Percentiles rank a stretch among this genome's conserved stretches.
Evolutionary conservation across 2,888 invertebrate genomes (phyloP).

Genomic region (Malthinus flaveolus): DNA sequence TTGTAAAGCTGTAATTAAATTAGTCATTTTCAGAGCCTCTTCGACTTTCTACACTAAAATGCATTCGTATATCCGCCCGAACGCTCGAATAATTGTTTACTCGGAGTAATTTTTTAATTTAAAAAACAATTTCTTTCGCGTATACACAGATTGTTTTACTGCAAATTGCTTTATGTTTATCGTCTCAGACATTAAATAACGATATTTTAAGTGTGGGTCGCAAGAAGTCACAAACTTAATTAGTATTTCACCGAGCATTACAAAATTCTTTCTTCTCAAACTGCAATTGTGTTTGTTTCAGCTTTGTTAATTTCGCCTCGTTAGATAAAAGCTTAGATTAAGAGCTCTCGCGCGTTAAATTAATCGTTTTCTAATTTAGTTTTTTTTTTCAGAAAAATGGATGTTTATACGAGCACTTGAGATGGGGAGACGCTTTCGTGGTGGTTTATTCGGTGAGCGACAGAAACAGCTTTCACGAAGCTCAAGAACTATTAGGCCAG

Average conservation of each 20-base stretch:
- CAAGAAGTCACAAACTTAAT: slow-evolving; percentile 14
- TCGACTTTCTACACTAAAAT: slow-evolving; percentile 1
- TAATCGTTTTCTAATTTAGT: slow-evolving; percentile 7
- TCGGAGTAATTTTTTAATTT: not conserved
- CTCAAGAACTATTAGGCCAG: slow-evolving; percentile 71
- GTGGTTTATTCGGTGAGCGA: slow-evolving; percentile 82
- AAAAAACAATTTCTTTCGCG: slow-evolving; percentile 4
- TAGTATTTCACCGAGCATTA: not conserved
- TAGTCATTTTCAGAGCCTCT: not conserved
- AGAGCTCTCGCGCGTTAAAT: too few species aligned
- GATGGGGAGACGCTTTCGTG: slow-evolving; percentile 84
- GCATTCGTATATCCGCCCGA: not conserved
- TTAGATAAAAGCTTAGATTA: too few species aligned
- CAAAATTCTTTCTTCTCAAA: not conserved
- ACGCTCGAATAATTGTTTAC: too few species aligned
- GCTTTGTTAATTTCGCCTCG: not conserved
- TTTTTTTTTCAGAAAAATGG: slow-evolving; percentile 66
- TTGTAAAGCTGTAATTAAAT: not conserved
- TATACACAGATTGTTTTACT: slow-evolving; percentile 13
- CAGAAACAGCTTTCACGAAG: slow-evolving; percentile 74
- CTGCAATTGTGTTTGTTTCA: not conserved
- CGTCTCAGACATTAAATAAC: slow-evolving; percentile 13
- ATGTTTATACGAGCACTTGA: slow-evolving; percentile 73
- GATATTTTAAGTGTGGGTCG: slow-evolving; percentile 7
- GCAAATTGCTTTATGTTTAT: slow-evolving; percentile 25